A percentile compares a stretch with the other conserved stretches of the same genome.
Evolutionary conservation across 2,888 invertebrate species (phyloP).

Genomic region (Resseliella maxima): DNA sequence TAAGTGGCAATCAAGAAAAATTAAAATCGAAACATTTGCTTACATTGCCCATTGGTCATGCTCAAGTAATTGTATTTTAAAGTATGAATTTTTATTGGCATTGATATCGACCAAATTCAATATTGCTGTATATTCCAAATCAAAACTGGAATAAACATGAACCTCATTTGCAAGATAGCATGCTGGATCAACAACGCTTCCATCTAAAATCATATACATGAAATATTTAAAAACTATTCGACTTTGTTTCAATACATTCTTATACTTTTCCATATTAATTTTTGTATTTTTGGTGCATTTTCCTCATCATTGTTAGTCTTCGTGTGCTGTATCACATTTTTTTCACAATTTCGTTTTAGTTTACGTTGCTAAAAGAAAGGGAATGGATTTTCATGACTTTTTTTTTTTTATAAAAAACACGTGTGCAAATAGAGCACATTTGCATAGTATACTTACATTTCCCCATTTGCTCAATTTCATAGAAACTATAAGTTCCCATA

Average conservation of each 20-base stretch:
- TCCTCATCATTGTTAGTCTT: too few species aligned
- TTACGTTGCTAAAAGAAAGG: too few species aligned
- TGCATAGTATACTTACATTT: slow-evolving; percentile 67
- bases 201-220: too few species aligned
- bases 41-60: slow-evolving; percentile 77
- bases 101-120: slow-evolving; percentile 88
- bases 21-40: too few species aligned
- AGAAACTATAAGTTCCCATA: slow-evolving; percentile 74
- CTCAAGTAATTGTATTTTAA: slow-evolving; percentile 91
- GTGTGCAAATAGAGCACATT: not conserved
- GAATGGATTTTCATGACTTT: not conserved
- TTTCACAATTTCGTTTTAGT: too few species aligned
- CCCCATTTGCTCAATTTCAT: slow-evolving; percentile 87
- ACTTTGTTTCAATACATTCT: too few species aligned
- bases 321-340: too few species aligned
- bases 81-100: slow-evolving; percentile 90
- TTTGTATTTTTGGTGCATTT: too few species aligned
- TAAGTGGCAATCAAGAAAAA: too few species aligned
- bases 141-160: slow-evolving; percentile 76
- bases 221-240: too few species aligned
- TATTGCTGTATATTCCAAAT: slow-evolving; percentile 77
- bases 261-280: too few species aligned
- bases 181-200: not conserved
- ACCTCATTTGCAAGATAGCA: slow-evolving; percentile 65
- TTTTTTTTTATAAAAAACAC: too few species aligned